phyloP scores from a whole-genome alignment of 1,140 invertebrate species.

The Maniola jurtina region DNA sequence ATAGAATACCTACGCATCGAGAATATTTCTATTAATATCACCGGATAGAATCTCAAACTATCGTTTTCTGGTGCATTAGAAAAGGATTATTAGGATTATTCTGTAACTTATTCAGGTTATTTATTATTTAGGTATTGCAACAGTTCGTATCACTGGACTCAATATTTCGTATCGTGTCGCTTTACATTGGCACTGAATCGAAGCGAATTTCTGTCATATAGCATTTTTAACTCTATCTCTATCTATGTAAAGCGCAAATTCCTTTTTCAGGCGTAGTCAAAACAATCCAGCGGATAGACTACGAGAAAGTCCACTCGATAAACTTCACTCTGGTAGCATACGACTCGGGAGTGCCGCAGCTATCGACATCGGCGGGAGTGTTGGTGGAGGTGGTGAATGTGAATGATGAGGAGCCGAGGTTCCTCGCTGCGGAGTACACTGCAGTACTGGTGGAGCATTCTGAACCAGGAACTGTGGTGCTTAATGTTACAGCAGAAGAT shows the following conservation, averaged over 20 bases:
- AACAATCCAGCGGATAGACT: conserved; percentile 89
- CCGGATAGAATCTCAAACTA: no score
- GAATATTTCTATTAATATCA: no score
- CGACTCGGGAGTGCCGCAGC: conserved; percentile 90
- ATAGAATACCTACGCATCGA: no score
- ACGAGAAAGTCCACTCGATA: conserved; percentile 86
- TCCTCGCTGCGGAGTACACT: conserved; percentile 84
- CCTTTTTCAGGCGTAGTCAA: conserved; percentile 84
- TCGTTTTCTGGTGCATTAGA: no score
- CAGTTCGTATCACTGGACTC: no score
- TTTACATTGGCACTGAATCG: no score
- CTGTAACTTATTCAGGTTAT: no score
- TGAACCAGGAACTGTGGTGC: conserved; percentile 82
- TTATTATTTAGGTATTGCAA: no score
- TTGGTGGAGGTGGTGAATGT: conserved; percentile 89
- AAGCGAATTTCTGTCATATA: no score
- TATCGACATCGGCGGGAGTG: conserved; percentile 86
- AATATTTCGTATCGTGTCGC: no score
- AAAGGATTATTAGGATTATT: no score
- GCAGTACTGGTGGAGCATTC: conserved; percentile 88
- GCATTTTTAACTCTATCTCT: no score
- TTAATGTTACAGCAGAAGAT: conserved; percentile 86
- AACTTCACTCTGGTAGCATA: conserved; percentile 89
- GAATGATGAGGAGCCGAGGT: conserved; percentile 92
- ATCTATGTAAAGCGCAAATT: not conserved